A percentile compares a stretch with the other conserved stretches of the same genome.
Conservation (phyloP, 2,888 invertebrate species). For the Sicus ferrugineus region DNA sequence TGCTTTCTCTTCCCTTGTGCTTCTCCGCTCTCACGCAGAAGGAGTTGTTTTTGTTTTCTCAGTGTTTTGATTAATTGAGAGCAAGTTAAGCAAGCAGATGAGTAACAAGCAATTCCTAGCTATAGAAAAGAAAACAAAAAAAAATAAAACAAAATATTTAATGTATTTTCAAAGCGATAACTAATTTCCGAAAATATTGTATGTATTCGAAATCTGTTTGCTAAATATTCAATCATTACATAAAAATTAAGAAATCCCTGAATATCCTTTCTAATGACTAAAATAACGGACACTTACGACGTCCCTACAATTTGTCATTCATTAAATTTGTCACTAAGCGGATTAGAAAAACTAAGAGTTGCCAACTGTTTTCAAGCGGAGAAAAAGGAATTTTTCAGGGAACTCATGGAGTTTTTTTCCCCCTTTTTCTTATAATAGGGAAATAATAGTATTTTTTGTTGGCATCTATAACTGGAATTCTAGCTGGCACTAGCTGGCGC, state of each 20-base stretch:
- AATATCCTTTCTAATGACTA: neutral
- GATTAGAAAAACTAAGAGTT: neutral
- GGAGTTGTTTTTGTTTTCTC: neutral
- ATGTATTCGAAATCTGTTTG: neutral
- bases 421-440: too few species aligned
- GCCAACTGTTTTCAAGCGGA: neutral
- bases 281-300: neutral
- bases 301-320: constrained; percentile 20
- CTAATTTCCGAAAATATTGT: neutral
- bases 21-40: neutral
- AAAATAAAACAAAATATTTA: neutral
- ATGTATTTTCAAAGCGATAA: too few species aligned
- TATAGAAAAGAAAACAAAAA: neutral
- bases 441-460: too few species aligned
- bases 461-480: too few species aligned
- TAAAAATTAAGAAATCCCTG: neutral
- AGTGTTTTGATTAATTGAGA: neutral
- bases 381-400: neutral
- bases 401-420: neutral
- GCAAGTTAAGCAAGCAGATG: neutral
- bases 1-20: neutral
- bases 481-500: neutral
- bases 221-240: neutral
- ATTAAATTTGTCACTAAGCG: constrained; percentile 24
- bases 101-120: neutral